phyloP scores from a whole-genome alignment of 2,888 invertebrate genomes.

The Brachylomia viminalis region DNA sequence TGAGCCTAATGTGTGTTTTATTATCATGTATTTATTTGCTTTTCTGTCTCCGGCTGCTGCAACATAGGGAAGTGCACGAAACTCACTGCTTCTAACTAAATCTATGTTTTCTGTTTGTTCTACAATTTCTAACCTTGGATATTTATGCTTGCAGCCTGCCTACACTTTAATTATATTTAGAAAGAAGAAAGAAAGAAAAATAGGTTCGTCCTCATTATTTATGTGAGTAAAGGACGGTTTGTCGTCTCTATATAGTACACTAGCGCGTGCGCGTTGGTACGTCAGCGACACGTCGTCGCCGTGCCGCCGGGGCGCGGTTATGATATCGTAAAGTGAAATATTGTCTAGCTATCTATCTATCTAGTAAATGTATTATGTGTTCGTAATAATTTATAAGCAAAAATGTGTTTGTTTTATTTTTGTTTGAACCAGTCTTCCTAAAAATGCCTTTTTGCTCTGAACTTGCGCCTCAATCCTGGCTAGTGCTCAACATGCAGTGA shows the following conservation, averaged over 20 bases:
- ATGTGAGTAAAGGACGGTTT: slow-evolving; percentile 1
- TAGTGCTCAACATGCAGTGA: background rate
- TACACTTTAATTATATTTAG: background rate
- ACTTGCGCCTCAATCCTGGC: background rate
- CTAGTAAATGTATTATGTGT: slow-evolving; percentile 52
- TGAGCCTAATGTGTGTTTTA: slow-evolving; percentile 3
- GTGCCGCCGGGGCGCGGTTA: slow-evolving; percentile 2
- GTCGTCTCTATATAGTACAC: background rate
- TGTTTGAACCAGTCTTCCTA: background rate
- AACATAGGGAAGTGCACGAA: slow-evolving; percentile 3
- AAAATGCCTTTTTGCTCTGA: background rate
- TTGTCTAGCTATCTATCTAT: slow-evolving; percentile 28
- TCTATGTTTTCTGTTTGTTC: too few species aligned
- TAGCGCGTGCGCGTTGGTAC: background rate
- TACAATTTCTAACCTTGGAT: background rate
- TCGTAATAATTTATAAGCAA: slow-evolving; percentile 62
- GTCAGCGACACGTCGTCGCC: background rate
- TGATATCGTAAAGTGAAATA: slow-evolving; percentile 37
- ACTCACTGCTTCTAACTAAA: background rate
- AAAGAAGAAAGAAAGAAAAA: too few species aligned
- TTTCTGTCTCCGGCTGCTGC: background rate
- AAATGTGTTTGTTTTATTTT: slow-evolving; percentile 46
- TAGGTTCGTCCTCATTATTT: background rate
- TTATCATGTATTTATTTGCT: slow-evolving; percentile 17
- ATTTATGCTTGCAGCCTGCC: background rate